Conservation (phyloP, 2,797 vertebrate genomes). For the Hippopotamyrus pictus region DNA sequence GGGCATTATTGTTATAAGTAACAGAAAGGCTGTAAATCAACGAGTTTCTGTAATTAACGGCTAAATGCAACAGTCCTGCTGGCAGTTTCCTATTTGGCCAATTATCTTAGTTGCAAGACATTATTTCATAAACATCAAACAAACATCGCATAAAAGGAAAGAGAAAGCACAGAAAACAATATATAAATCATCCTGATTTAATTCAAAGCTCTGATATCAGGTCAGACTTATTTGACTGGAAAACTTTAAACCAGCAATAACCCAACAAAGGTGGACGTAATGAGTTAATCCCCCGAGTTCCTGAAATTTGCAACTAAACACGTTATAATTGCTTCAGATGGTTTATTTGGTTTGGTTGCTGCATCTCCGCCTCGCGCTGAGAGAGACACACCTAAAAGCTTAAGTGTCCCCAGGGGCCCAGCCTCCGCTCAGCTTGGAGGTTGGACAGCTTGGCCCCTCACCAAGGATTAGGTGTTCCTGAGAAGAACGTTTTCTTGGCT, state of each 20-base stretch:
- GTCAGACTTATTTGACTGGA: neutral
- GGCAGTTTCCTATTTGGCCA: neutral
- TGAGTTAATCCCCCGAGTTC: conserved; percentile 63
- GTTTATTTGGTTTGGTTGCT: conserved; percentile 76
- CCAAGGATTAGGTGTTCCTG: conserved; percentile 91
- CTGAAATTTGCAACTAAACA: conserved; percentile 65
- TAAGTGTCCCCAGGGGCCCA: conserved; percentile 71
- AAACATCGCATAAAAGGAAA: neutral
- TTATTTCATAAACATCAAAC: neutral
- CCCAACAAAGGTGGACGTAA: conserved; percentile 29
- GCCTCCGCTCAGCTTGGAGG: conserved; percentile 68
- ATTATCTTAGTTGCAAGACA: neutral
- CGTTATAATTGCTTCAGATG: conserved; percentile 71
- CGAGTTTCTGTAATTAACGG: neutral
- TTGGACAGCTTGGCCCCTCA: conserved; percentile 73
- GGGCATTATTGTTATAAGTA: neutral
- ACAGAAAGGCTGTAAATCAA: neutral
- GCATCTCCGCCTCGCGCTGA: conserved; percentile 68
- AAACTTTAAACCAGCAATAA: neutral
- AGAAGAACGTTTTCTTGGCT: conserved; percentile 72
- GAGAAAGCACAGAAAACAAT: neutral
- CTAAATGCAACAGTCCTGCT: neutral
- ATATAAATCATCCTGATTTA: neutral
- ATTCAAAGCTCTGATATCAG: neutral
- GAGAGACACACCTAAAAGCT: conserved; percentile 80